These are phyloP conservation scores for Hydractinia symbiolongicarpus DNA, from an alignment of 30 jellyfish, hydroid and myxozoan species.

Conservation along the genomic window DNA sequence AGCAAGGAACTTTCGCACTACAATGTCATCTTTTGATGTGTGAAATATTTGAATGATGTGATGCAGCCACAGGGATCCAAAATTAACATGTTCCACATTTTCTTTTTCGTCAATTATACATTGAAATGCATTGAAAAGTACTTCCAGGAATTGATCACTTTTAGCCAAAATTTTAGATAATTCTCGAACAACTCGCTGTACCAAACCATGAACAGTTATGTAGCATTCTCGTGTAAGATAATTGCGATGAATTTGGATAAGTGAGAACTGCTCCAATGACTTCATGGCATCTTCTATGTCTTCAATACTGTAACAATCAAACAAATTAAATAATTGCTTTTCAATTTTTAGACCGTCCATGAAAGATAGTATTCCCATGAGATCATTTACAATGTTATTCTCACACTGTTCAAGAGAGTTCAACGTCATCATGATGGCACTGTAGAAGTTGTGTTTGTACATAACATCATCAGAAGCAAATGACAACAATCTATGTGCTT, in stretches of 20 bases:
- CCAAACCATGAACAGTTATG: background rate
- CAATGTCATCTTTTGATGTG: background rate
- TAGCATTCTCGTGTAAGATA: background rate
- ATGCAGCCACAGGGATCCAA: background rate
- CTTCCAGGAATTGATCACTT: background rate
- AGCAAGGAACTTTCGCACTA: background rate
- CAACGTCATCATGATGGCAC: slow-evolving; percentile 44
- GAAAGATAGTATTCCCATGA: background rate
- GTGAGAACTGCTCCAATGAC: background rate
- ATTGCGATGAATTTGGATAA: slow-evolving; percentile 6
- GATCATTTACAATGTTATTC: background rate
- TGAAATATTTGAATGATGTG: background rate
- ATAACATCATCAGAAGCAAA: slow-evolving; percentile 12
- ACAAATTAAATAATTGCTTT: background rate
- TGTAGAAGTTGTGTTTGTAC: slow-evolving; percentile 32
- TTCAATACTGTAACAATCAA: background rate
- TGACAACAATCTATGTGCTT: background rate
- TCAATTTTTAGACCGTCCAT: background rate
- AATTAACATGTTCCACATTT: background rate
- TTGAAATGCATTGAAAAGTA: background rate
- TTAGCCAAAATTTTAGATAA: background rate
- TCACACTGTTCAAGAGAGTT: slow-evolving; percentile 14
- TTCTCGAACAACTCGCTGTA: background rate
- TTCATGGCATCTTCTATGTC: background rate
- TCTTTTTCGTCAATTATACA: background rate